Conservation (phyloP, 2,888 invertebrate species). For the Hypercompe scribonia region DNA sequence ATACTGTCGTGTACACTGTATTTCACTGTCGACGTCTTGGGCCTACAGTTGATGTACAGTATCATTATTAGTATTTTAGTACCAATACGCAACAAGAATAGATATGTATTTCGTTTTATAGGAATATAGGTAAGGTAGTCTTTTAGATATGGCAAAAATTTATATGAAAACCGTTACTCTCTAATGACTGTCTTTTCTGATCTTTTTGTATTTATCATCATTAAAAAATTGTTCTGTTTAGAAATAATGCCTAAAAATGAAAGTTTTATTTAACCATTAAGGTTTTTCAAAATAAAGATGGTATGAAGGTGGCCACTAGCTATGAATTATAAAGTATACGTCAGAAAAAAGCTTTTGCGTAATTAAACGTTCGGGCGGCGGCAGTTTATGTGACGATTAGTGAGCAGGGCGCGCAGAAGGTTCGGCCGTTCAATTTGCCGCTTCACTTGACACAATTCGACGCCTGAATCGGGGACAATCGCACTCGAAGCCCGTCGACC, state of each 20-base stretch:
- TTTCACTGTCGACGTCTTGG: constrained; percentile 48
- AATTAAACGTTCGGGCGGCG: constrained; percentile 80
- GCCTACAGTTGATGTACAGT: constrained; percentile 48
- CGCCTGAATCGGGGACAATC: constrained; percentile 87
- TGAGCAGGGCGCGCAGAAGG: constrained; percentile 82
- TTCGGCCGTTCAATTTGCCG: constrained; percentile 87
- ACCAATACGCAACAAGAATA: constrained; percentile 39
- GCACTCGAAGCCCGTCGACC: constrained; percentile 86
- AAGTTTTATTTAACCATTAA: neutral
- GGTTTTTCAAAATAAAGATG: constrained; percentile 2
- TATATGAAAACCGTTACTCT: constrained; percentile 22
- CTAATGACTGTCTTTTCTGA: constrained; percentile 6
- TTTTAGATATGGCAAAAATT: constrained; percentile 36
- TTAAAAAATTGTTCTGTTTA: neutral
- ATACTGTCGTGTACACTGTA: constrained; percentile 46
- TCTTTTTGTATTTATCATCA: neutral
- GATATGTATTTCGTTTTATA: constrained; percentile 44
- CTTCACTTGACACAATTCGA: constrained; percentile 87
- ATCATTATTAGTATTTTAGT: constrained; percentile 54
- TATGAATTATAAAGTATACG: constrained; percentile 51
- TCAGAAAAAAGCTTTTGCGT: constrained; percentile 76
- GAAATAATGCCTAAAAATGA: neutral
- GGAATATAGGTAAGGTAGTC: constrained; percentile 42
- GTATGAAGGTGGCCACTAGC: constrained; percentile 35
- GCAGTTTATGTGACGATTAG: constrained; percentile 86